Percentiles rank a stretch among this genome's conserved stretches.
phyloP scores from a whole-genome alignment of 2,113 vertebrate species.

The Sitta europaea region DNA sequence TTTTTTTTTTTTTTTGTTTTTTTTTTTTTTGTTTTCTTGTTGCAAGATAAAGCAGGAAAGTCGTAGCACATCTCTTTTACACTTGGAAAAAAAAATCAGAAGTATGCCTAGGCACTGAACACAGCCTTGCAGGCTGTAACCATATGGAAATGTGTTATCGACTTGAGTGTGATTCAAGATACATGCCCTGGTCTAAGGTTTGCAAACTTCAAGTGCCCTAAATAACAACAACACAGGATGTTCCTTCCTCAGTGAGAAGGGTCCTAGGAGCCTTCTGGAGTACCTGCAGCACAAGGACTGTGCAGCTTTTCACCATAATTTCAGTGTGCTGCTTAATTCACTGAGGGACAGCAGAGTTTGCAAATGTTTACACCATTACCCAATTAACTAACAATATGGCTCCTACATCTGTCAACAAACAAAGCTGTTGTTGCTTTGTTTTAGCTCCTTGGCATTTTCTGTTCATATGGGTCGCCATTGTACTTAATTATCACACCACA shows the following conservation, averaged over 20 bases:
- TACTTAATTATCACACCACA: conserved; percentile 82
- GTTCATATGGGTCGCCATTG: conserved; percentile 82
- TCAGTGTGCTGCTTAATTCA: conserved; percentile 72
- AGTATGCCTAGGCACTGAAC: background rate
- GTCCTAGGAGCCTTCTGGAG: background rate
- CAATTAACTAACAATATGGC: conserved; percentile 97
- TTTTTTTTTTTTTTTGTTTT: background rate
- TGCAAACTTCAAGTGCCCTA: background rate
- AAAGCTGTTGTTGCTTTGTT: conserved; percentile 94
- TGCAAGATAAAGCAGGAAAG: background rate
- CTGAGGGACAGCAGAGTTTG: conserved; percentile 88
- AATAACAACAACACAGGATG: background rate
- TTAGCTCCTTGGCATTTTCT: conserved; percentile 82
- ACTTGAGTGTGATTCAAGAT: conserved; percentile 24
- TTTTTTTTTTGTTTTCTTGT: too few relatives aligned
- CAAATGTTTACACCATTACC: conserved; percentile 99
- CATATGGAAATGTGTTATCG: conserved; percentile 36
- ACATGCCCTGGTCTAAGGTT: background rate
- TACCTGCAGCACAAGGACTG: conserved; percentile 41
- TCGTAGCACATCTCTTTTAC: background rate
- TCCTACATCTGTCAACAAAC: conserved; percentile 99
- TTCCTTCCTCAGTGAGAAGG: background rate
- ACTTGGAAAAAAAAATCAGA: background rate
- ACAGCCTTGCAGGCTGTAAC: conserved; percentile 26
- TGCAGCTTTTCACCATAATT: conserved; percentile 67